Conservation (phyloP, 2,113 vertebrate species). For the Oenanthe oenanthe region DNA sequence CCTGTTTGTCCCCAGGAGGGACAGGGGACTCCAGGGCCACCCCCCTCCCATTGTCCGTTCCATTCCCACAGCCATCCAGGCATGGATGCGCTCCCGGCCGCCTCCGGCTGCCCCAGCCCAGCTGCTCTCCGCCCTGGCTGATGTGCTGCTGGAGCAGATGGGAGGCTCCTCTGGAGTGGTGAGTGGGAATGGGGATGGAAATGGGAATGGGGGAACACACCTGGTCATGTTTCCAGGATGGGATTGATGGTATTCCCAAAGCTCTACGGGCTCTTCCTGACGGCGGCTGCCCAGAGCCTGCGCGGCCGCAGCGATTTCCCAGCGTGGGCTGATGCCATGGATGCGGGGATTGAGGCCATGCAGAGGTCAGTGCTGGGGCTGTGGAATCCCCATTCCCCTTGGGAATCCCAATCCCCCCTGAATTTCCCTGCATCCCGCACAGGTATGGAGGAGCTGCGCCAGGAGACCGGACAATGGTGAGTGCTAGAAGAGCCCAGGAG, state of each 20-base stretch:
- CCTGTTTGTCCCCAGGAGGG: neutral
- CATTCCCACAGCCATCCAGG: constrained; percentile 80
- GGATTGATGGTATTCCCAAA: neutral
- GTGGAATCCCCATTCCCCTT: neutral
- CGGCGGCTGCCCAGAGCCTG: constrained; percentile 82
- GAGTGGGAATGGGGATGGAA: constrained; percentile 16
- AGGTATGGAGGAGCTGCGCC: constrained; percentile 86
- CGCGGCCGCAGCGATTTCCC: constrained; percentile 44
- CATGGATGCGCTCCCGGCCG: constrained; percentile 75
- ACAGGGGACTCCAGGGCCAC: neutral
- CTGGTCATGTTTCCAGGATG: neutral
- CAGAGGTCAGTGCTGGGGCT: constrained; percentile 74
- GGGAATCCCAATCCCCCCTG: neutral
- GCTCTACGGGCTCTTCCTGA: constrained; percentile 94
- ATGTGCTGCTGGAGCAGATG: constrained; percentile 90
- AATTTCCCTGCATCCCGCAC: neutral
- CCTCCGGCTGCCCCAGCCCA: constrained; percentile 74
- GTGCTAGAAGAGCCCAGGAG: neutral
- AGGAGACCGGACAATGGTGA: constrained; percentile 88
- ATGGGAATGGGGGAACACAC: neutral
- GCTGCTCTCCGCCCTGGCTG: constrained; percentile 79
- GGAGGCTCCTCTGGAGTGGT: constrained; percentile 94
- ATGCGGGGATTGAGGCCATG: constrained; percentile 88
- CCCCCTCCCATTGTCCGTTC: neutral
- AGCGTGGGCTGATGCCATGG: constrained; percentile 86